A percentile compares a stretch with the other conserved stretches of the same genome.
Conservation (phyloP, 2,888 invertebrate genomes). For the Hirtodrosophila histrioides region DNA sequence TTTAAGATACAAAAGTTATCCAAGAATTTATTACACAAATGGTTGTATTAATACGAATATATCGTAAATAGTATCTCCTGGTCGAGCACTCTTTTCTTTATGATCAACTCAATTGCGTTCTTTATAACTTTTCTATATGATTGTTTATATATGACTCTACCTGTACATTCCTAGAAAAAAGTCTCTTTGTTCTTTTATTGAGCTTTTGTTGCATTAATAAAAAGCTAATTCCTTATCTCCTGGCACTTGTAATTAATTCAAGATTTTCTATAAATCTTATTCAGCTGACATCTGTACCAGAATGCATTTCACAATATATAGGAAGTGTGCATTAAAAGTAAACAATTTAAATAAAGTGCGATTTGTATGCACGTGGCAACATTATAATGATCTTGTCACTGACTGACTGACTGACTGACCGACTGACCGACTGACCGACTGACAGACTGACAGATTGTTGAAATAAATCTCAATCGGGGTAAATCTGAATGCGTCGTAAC, state of each 20-base stretch:
- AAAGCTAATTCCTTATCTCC: conserved; percentile 30
- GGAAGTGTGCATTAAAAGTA: conserved; percentile 55
- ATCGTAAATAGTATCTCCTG: no score
- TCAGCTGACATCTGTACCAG: conserved; percentile 22
- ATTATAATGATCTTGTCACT: conserved; percentile 41
- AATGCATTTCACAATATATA: conserved; percentile 52
- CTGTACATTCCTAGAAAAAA: background rate
- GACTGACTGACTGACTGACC: conserved; percentile 39
- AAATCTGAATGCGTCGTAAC: conserved; percentile 33
- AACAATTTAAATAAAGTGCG: conserved; percentile 39
- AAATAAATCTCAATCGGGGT: conserved; percentile 69
- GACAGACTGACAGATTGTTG: conserved; percentile 45
- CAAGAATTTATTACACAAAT: no score
- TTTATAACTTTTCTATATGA: no score
- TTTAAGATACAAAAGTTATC: no score
- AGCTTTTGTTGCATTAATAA: conserved; percentile 8
- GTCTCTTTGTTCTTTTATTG: conserved; percentile 18
- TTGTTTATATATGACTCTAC: background rate
- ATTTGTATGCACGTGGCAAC: conserved; percentile 31
- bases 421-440: conserved; percentile 31
- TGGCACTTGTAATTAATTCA: conserved; percentile 22
- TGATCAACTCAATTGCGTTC: background rate
- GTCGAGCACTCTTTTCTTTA: background rate
- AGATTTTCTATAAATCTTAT: conserved; percentile 29
- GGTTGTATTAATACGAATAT: no score